Percentiles rank a stretch among this genome's conserved stretches.
Conservation (phyloP, 2,888 invertebrate genomes). For the Epistrophe eligans region DNA sequence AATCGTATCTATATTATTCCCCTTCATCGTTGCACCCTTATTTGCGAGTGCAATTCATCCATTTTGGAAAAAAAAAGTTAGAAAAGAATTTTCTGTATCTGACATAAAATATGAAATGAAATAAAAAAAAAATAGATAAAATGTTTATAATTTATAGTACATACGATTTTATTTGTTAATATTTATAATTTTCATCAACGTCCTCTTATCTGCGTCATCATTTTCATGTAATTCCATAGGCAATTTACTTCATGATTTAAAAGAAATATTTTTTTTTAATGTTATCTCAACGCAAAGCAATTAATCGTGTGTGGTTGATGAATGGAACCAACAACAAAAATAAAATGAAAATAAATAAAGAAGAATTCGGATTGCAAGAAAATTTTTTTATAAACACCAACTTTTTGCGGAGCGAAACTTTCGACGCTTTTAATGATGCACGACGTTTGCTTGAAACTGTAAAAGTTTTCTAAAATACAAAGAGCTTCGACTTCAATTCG, state of each 20-base stretch:
- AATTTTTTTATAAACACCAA: constrained; percentile 75
- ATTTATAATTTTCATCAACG: constrained; percentile 39
- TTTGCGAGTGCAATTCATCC: constrained; percentile 32
- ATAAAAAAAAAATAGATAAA: background rate
- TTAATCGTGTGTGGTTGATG: constrained; percentile 40
- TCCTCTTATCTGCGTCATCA: constrained; percentile 68
- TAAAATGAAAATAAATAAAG: constrained; percentile 45
- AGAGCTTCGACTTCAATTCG: constrained; percentile 78
- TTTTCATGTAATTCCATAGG: constrained; percentile 32
- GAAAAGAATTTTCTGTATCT: constrained; percentile 21
- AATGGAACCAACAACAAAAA: constrained; percentile 44
- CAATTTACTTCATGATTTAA: constrained; percentile 39
- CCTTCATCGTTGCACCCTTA: constrained; percentile 41
- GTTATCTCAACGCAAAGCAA: constrained; percentile 52
- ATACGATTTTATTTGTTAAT: constrained; percentile 49
- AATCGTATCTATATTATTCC: constrained; percentile 25
- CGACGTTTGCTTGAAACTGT: constrained; percentile 79
- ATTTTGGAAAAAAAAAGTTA: constrained; percentile 16
- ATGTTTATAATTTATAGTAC: constrained; percentile 16
- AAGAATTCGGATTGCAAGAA: constrained; percentile 67
- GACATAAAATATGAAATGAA: constrained; percentile 3
- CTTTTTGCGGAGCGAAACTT: constrained; percentile 77
- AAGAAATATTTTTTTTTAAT: constrained; percentile 29
- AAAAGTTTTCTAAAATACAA: constrained; percentile 77
- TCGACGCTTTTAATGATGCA: constrained; percentile 79